Conservation (phyloP, 2,888 invertebrate species). For the Harmothoe impar region DNA sequence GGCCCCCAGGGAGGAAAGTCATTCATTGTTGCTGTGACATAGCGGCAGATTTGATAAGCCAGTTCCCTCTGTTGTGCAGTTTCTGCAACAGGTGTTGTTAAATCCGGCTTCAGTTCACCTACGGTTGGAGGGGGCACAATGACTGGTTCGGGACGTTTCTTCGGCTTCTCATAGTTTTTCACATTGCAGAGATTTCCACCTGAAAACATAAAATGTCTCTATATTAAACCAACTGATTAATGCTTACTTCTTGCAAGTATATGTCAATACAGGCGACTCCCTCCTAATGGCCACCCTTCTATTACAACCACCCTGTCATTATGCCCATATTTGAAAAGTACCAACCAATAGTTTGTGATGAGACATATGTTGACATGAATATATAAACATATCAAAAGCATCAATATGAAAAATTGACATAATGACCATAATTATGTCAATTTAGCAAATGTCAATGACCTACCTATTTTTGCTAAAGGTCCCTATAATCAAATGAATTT, state of each 20-base stretch:
- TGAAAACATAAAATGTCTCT: slow-evolving; percentile 13
- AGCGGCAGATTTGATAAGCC: slow-evolving; percentile 26
- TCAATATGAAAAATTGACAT: too few relatives aligned
- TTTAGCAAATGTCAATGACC: too few relatives aligned
- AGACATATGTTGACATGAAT: too few relatives aligned
- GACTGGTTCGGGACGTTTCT: slow-evolving; percentile 38
- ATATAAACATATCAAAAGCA: too few relatives aligned
- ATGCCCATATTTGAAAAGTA: too few relatives aligned
- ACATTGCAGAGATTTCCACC: slow-evolving; percentile 41
- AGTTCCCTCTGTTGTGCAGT: background rate
- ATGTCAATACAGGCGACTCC: background rate
- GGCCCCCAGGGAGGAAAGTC: slow-evolving; percentile 39
- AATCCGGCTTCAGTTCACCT: slow-evolving; percentile 9
- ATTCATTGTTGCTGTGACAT: background rate
- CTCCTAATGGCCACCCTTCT: too few relatives aligned
- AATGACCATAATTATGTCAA: too few relatives aligned
- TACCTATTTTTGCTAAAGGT: background rate
- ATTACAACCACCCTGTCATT: too few relatives aligned
- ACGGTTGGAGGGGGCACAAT: background rate
- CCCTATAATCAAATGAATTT: background rate
- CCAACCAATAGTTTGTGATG: too few relatives aligned
- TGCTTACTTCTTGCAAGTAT: background rate
- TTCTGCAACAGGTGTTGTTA: background rate
- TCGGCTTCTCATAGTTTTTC: slow-evolving; percentile 40
- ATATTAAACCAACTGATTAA: background rate